Evolutionary conservation across 2,888 invertebrate genomes (phyloP), one percentile per base, ranked within the genome.

Genomic region (Ectemnius continuus): DNA sequence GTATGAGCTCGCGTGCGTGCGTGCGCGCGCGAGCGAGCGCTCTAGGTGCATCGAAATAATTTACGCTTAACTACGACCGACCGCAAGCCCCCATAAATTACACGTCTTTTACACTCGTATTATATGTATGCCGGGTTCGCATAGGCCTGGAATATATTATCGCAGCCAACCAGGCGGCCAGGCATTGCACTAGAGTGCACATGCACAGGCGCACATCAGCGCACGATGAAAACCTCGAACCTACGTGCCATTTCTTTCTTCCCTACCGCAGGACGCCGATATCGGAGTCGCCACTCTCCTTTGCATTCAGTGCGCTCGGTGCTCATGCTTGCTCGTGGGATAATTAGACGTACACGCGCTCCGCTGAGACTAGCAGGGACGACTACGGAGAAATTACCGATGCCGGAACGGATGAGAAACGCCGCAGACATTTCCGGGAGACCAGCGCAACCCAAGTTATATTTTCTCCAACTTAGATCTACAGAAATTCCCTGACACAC

Each of bases 31-130:
- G 5, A 6, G 36, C 36, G 36, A 1, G 74, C 79, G 80, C 66
- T 81, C 79, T 82, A 80, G 85, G 84, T 85, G 78, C 79, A 84
- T 84, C 77, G 82, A 82, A 80, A 83, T 85, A 84, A 85, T 86
- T 86, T 85, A 86, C 82, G 83, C 81, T 83, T 78, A 80, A 78
- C 73, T 79, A 78, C 79, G 73, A 70, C 73, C 69, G 67, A 59
- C 64, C 58, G 47, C 67, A 52, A 11, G 61, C 67, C 56, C 68
- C 67, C 67, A 71, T 71, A 61, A 62, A 67, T 52, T 52, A 52
- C n/a, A 52, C 16, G 13, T 52, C 52, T 52, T 52, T 52, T 52
- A 52, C 16, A 16, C 16, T 52, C 16, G 52, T 52, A 52, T 52
- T 52, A 52, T 52, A 52, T 52, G 16, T 52, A 16, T 16, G 16